phyloP scores from a whole-genome alignment of 2,113 vertebrate species.

The Hassar affinis region DNA sequence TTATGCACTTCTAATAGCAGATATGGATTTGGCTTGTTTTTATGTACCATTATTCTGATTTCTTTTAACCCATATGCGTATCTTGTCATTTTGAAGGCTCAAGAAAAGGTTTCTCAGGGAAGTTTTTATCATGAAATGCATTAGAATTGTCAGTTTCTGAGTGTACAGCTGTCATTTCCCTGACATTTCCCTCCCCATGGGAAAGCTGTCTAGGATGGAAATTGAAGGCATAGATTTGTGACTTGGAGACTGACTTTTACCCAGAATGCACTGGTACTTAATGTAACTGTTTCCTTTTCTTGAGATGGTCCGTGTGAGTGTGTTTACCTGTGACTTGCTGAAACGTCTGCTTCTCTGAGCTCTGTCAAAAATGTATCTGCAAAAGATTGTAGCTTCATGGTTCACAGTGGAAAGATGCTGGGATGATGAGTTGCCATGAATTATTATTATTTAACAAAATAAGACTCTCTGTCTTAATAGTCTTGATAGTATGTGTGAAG shows the following conservation, averaged over 20 bases:
- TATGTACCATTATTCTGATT: background rate
- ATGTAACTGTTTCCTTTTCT: conserved; percentile 22
- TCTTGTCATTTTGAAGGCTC: background rate
- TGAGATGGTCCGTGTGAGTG: conserved; percentile 10
- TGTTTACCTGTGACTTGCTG: background rate
- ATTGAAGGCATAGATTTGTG: conserved; percentile 19
- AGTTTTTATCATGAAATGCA: background rate
- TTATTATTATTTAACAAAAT: background rate
- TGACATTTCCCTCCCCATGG: background rate
- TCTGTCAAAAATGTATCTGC: background rate
- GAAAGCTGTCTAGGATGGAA: conserved; percentile 1
- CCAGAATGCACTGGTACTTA: conserved; percentile 24
- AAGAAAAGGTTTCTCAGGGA: too few species aligned
- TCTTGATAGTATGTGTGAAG: background rate
- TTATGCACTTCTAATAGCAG: conserved; percentile 3
- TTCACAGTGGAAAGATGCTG: background rate
- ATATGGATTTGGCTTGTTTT: conserved; percentile 6
- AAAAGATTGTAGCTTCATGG: background rate
- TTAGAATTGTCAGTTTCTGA: background rate
- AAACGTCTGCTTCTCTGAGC: background rate
- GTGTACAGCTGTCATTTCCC: background rate
- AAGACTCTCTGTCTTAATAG: too few species aligned
- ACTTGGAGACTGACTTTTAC: conserved; percentile 15
- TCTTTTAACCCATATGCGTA: background rate
- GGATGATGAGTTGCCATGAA: background rate